A percentile compares a stretch with the other conserved stretches of the same genome.
Evolutionary conservation across 2,113 vertebrate species (phyloP).

Genomic region (Cervus canadensis): DNA sequence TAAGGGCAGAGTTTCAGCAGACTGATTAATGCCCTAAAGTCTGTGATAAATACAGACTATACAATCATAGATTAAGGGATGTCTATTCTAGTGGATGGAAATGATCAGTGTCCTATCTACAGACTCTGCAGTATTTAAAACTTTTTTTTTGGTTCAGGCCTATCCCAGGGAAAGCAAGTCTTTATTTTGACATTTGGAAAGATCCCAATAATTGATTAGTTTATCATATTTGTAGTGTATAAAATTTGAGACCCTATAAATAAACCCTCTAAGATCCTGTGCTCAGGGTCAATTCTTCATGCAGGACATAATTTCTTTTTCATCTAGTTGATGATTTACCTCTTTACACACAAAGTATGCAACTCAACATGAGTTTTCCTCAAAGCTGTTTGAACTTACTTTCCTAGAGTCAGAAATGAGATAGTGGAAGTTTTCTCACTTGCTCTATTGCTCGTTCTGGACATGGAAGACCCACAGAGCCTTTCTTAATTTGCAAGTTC

Average conservation of each 20-base stretch:
- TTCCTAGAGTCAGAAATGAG: background rate
- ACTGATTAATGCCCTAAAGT: background rate
- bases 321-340: background rate
- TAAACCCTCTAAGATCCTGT: background rate
- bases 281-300: background rate
- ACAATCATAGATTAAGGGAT: background rate
- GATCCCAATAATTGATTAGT: background rate
- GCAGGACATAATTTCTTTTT: background rate
- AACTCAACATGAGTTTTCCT: background rate
- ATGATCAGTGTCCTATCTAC: background rate
- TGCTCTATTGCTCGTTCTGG: background rate
- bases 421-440: background rate
- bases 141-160: background rate
- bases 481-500: background rate
- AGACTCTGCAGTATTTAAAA: background rate
- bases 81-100: background rate
- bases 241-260: background rate
- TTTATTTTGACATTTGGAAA: constrained; percentile 7
- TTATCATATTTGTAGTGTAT: background rate
- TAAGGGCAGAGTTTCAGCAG: background rate
- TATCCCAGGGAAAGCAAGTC: background rate
- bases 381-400: background rate
- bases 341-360: background rate
- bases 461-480: background rate
- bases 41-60: background rate